phyloP scores from a whole-genome alignment of 2,888 invertebrate species.

The Meiosimyza platycephala region DNA sequence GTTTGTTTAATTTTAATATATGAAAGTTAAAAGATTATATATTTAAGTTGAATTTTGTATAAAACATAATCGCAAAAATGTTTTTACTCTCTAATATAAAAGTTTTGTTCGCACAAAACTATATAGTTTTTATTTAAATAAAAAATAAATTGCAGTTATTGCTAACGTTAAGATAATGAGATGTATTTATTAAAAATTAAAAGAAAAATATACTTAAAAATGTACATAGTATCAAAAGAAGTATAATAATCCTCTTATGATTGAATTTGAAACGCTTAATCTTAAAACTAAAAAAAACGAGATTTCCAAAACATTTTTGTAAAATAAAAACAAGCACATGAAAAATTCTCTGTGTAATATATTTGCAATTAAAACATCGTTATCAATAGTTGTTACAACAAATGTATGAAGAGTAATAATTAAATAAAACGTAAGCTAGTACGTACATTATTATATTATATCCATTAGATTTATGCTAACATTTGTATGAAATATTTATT shows the following conservation, averaged over 20 bases:
- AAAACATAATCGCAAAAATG: background rate
- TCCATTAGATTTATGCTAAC: constrained; percentile 35
- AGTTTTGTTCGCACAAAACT: constrained; percentile 15
- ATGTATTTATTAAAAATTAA: too few species aligned
- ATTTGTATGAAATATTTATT: constrained; percentile 37
- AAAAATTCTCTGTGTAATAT: too few species aligned
- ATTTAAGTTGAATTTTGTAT: constrained; percentile 24
- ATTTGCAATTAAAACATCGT: too few species aligned
- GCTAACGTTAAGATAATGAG: too few species aligned
- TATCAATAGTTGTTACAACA: too few species aligned
- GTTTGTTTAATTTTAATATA: constrained; percentile 24
- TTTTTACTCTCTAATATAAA: background rate
- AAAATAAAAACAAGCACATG: too few species aligned
- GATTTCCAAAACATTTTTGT: too few species aligned
- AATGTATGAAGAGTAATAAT: constrained; percentile 4
- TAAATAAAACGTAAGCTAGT: constrained; percentile 18
- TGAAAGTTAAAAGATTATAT: constrained; percentile 21
- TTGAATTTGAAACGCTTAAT: too few species aligned
- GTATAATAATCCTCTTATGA: too few species aligned
- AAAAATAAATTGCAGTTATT: background rate
- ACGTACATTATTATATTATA: constrained; percentile 38
- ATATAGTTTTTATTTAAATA: background rate
- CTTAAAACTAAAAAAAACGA: too few species aligned
- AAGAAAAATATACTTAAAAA: too few species aligned
- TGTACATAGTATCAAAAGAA: too few species aligned